Evolutionary conservation across 2,888 invertebrate genomes (phyloP).

Genomic region (Agapostemon virescens): DNA sequence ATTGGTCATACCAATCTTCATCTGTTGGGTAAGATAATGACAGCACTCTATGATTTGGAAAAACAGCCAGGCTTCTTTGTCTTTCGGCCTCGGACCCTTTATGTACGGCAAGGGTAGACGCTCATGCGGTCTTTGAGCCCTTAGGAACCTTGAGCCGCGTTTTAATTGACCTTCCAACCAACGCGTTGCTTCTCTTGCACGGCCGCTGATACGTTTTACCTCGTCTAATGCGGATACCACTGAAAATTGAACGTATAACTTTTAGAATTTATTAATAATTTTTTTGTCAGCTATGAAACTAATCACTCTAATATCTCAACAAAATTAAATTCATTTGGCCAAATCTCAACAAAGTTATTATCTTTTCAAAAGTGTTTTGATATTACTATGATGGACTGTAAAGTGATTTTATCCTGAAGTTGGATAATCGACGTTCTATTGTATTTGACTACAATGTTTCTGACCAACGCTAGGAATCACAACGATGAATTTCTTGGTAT

Average conservation of each 20-base stretch:
- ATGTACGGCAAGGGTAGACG: conserved; percentile 86
- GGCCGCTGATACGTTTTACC: conserved; percentile 90
- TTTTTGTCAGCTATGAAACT: too few species aligned
- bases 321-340: too few species aligned
- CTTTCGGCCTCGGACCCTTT: conserved; percentile 89
- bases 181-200: conserved; percentile 94
- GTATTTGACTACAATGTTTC: conserved; percentile 68
- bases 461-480: conserved; percentile 93
- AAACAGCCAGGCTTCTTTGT: conserved; percentile 87
- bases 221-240: conserved; percentile 94
- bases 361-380: too few species aligned
- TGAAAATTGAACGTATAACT: conserved; percentile 76
- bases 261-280: too few species aligned
- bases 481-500: conserved; percentile 91
- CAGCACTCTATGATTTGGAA: conserved; percentile 93
- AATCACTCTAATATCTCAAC: too few species aligned
- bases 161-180: conserved; percentile 95
- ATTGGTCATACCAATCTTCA: conserved; percentile 76
- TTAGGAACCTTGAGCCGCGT: conserved; percentile 92
- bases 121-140: conserved; percentile 93
- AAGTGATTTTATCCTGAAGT: too few species aligned
- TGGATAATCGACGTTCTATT: too few species aligned
- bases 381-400: too few species aligned
- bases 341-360: too few species aligned
- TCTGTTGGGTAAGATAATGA: conserved; percentile 85